These are phyloP conservation scores for Heliothis virescens DNA, from an alignment of 1,140 invertebrate genomes.

Conservation along the genomic window DNA sequence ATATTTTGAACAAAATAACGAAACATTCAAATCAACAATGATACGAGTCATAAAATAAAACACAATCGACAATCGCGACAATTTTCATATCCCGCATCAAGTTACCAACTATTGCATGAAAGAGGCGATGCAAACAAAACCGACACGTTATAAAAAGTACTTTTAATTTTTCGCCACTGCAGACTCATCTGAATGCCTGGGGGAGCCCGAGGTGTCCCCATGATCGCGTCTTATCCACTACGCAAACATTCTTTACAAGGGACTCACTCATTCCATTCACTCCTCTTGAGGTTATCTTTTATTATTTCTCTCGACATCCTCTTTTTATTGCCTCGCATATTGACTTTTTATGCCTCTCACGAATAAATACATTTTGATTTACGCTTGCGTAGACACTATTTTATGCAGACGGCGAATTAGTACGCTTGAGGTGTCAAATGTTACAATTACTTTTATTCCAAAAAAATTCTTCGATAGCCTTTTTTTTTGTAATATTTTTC, in stretches of 20 bases:
- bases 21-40: background rate
- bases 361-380: conserved; percentile 86
- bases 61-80: background rate
- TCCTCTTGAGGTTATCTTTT: conserved; percentile 84
- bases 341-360: conserved; percentile 82
- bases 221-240: conserved; percentile 83
- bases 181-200: conserved; percentile 56
- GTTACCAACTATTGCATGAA: conserved; percentile 6
- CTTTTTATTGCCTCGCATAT: conserved; percentile 85
- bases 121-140: conserved; percentile 30
- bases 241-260: conserved; percentile 84
- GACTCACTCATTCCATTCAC: conserved; percentile 80
- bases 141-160: conserved; percentile 57
- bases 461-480: background rate
- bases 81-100: background rate
- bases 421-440: conserved; percentile 73
- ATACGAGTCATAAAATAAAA: conserved; percentile 5
- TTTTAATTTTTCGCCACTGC: conserved; percentile 73
- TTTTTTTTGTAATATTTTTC: conserved; percentile 11
- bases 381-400: conserved; percentile 72
- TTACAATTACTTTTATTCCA: conserved; percentile 20
- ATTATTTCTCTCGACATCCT: conserved; percentile 85
- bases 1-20: background rate
- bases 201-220: conserved; percentile 72
- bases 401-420: conserved; percentile 77